Evolutionary conservation across 2,888 invertebrate species (phyloP), one percentile per base, ranked within the genome.

Genomic region (Drosophila helvetica): DNA sequence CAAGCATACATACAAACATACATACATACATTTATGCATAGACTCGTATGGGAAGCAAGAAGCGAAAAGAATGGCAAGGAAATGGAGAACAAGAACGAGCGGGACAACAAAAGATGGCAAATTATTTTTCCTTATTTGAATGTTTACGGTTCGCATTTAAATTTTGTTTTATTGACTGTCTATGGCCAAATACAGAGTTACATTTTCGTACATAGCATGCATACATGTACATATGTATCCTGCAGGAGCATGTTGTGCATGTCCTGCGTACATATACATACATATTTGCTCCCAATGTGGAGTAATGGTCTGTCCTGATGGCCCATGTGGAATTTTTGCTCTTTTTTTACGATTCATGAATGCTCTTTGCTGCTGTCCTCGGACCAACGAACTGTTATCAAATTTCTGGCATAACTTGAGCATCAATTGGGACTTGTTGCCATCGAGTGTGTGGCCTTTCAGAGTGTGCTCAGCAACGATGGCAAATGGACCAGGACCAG

Each of bases 291-390:
- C 10, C 30, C 25, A 18, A 33, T 43, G 42, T 38, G 64, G 12
- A 45, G n/a, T 27, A 5, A 50, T 50, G 17, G 15, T 8, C 3
- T 3, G 15, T 8, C 3, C 10, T 30, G 30, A 10, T 27, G 42
- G 64, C 19, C 65, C 54, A 66, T 54, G 54, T 66, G 54, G 66
- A 50, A 66, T 54, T 66, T 66, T 54, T 66, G 65, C 5, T 25
- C 43, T 54, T 66, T 33, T 50, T 66, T 66, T 66, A 66, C 66
- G 65, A 66, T 66, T 66, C 65, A 55, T 66, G 65, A 43, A 66
- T 66, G 66, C 65, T 65, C 66, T 65, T 65, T 66, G 65, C 65
- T 50, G 65, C 53, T 54, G 65, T 48, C 65, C 54, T 33, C 65
- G 65, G 30, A 48, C 65, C 42, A 65, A 64, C 54, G 65, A 64